These are phyloP conservation scores for Ischnus inquisitorius DNA, from an alignment of 2,888 invertebrate species.

Conservation along the genomic window DNA sequence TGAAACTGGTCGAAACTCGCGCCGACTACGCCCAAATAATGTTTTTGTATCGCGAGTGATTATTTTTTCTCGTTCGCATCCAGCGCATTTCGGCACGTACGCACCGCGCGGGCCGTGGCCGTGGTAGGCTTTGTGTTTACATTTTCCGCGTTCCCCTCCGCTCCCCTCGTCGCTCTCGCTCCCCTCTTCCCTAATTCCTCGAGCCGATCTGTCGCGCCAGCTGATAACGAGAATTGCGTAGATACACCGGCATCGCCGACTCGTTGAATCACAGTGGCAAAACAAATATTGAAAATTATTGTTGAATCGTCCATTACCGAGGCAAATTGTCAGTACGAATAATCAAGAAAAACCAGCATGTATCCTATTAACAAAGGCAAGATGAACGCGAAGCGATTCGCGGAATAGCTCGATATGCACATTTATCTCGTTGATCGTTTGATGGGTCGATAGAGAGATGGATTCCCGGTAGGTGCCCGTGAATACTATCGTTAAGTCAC, in stretches of 20 bases:
- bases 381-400: too few species aligned
- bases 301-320: too few species aligned
- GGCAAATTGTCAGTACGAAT: too few species aligned
- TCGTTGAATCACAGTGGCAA: not conserved
- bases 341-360: too few species aligned
- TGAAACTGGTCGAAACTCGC: not conserved
- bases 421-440: too few species aligned
- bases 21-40: not conserved
- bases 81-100: slow-evolving; percentile 26
- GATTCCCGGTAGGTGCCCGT: too few species aligned
- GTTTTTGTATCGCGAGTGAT: not conserved
- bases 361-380: too few species aligned
- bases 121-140: not conserved
- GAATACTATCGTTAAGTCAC: too few species aligned
- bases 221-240: slow-evolving; percentile 22
- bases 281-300: not conserved
- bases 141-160: not conserved
- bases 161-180: not conserved
- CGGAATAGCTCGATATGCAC: too few species aligned
- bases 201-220: slow-evolving; percentile 24
- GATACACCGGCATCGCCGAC: not conserved
- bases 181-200: not conserved
- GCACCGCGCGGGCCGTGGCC: not conserved
- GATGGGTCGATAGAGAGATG: too few species aligned
- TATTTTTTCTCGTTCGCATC: slow-evolving; percentile 2